phyloP scores from a whole-genome alignment of 2,888 invertebrate genomes.

The Drosophila affinis region DNA sequence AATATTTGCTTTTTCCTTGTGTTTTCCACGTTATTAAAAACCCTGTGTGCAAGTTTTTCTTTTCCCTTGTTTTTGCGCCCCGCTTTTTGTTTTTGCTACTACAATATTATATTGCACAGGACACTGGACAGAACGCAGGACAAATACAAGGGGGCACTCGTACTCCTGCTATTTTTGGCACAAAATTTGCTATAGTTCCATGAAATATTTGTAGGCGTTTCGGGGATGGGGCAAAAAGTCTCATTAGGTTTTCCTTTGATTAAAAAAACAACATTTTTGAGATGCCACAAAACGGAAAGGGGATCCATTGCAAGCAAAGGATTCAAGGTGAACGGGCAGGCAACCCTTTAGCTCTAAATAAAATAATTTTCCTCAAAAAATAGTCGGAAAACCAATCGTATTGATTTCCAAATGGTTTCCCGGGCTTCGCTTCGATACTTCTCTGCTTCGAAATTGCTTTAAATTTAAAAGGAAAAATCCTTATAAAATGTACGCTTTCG shows the following conservation, averaged over 20 bases:
- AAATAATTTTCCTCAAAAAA: no score
- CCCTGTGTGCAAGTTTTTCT: constrained; percentile 76
- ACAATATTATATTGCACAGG: constrained; percentile 42
- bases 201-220: neutral
- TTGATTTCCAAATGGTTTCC: no score
- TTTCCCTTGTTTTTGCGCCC: constrained; percentile 48
- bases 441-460: neutral
- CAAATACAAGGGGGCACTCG: neutral
- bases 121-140: neutral
- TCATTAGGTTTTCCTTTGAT: neutral
- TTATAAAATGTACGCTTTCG: neutral
- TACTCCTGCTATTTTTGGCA: neutral
- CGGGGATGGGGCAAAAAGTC: neutral
- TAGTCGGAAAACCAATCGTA: no score
- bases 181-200: neutral
- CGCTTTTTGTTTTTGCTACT: constrained; percentile 36
- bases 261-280: neutral
- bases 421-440: no score
- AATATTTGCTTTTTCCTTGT: constrained; percentile 81
- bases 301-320: neutral
- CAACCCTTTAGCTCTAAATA: no score
- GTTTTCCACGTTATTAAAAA: constrained; percentile 81
- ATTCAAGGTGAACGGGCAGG: neutral
- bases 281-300: neutral
- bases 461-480: neutral